Evolutionary conservation across 2,888 invertebrate genomes (phyloP), one percentile per base, ranked within the genome.

Genomic region (Drosophila infuscata): DNA sequence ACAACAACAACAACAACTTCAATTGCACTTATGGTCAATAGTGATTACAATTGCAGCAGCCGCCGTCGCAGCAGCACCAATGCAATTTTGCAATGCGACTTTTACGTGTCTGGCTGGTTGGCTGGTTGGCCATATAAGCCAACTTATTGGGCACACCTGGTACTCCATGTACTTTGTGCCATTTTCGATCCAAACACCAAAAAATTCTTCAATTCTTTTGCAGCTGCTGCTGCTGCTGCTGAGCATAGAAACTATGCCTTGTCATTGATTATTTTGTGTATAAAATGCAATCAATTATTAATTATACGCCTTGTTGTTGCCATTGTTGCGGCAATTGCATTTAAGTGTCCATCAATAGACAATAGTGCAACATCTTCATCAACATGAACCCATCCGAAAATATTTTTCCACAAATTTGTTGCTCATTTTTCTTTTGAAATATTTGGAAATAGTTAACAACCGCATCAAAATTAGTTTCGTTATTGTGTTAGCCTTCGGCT

Each of bases 391-490:
- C 57, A 46, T 69, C 46, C 53, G n/a, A 70, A 53, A 56, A 25
- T 29, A 48, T 67, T 58, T 51, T 69, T 65, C 49, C 57, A 57
- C 36, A 43, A 35, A 38, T 36, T 63, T 43, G 54, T 59, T 25
- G n/a, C 75, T 56, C 35, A 30, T 74, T 63, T 62, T 68, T 53
- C 65, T 66, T 53, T 79, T 57, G 30, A 51, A 73, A 61, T 88
- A 73, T 88, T 90, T 90, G 81, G 87, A 81, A 88, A 90, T 83
- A 78, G 46, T 85, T 90, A 90, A 90, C 89, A 90, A 91, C 90
- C 91, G 76, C 91, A 90, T 87, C 82, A 72, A 89, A 91, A 88
- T 88, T 88, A 88, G 91, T 91, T 91, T 76, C 84, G 90, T 87
- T 91, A 77, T 91, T 86, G 71, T 86, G 84, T 86, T 90, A 90